These are phyloP conservation scores for Oceanodroma leucorhoa DNA, from an alignment of 2,797 vertebrate genomes.

Conservation along the genomic window DNA sequence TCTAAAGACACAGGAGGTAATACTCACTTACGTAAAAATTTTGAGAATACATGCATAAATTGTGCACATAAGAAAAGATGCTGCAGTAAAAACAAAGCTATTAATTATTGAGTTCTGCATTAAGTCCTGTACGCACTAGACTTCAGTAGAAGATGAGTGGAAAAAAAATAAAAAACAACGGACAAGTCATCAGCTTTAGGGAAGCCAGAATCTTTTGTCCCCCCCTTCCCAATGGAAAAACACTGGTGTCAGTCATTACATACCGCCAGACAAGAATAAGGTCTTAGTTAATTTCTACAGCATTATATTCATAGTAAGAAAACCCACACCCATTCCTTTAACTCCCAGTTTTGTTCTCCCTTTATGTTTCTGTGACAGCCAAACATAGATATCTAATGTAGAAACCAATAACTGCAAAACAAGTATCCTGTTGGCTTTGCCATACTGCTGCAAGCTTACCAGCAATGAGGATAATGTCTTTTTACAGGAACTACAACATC, in stretches of 20 bases:
- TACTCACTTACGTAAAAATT: background rate
- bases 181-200: background rate
- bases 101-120: background rate
- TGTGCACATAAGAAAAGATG: background rate
- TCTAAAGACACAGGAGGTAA: background rate
- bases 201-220: background rate
- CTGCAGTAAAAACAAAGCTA: background rate
- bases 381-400: background rate
- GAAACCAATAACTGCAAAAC: background rate
- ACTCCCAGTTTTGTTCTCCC: background rate
- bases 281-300: constrained; percentile 28
- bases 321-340: background rate
- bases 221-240: background rate
- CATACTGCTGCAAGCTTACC: background rate
- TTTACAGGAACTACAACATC: background rate
- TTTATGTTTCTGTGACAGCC: background rate
- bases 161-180: background rate
- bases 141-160: background rate
- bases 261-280: background rate
- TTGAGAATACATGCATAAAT: background rate
- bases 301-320: background rate
- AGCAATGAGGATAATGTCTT: background rate
- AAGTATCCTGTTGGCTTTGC: background rate
- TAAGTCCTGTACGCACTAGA: background rate
- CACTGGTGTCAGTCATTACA: background rate